These are phyloP conservation scores for Mimas tiliae DNA, from an alignment of 2,888 invertebrate genomes.

Conservation along the genomic window DNA sequence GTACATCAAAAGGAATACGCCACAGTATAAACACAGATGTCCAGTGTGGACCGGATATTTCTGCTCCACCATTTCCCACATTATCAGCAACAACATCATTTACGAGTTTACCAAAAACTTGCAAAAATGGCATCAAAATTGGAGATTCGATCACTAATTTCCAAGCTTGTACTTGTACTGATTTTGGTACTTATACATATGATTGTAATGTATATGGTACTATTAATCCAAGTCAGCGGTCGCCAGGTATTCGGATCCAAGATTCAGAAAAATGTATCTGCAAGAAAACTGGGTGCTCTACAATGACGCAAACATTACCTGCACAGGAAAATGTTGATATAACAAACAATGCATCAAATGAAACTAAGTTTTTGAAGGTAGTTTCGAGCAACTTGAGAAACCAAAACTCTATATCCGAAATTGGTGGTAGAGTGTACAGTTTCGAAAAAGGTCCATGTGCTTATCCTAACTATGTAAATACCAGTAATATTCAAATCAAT, in stretches of 20 bases:
- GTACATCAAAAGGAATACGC: slow-evolving; percentile 77
- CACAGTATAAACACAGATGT: slow-evolving; percentile 64
- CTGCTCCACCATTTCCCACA: slow-evolving; percentile 43
- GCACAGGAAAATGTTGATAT: slow-evolving; percentile 18
- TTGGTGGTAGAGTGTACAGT: slow-evolving; percentile 39
- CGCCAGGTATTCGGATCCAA: slow-evolving; percentile 53
- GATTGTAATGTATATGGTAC: slow-evolving; percentile 39
- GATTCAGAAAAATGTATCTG: slow-evolving; percentile 28
- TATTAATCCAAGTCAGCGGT: slow-evolving; percentile 45
- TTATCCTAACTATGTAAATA: slow-evolving; percentile 35
- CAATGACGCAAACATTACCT: slow-evolving; percentile 38
- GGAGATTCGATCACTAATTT: slow-evolving; percentile 46
- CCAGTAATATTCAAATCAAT: slow-evolving; percentile 42
- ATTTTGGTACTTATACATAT: slow-evolving; percentile 52
- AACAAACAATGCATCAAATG: slow-evolving; percentile 32
- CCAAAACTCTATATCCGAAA: slow-evolving; percentile 50
- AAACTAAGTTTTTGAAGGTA: slow-evolving; percentile 47
- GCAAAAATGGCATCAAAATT: slow-evolving; percentile 56
- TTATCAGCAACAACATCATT: slow-evolving; percentile 59
- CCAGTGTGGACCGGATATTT: slow-evolving; percentile 72
- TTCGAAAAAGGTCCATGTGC: slow-evolving; percentile 33
- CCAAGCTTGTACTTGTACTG: slow-evolving; percentile 41
- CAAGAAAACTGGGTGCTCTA: slow-evolving; percentile 32
- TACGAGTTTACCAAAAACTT: slow-evolving; percentile 50
- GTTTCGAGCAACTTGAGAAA: slow-evolving; percentile 46